These are phyloP conservation scores for Pseudopleuronectes americanus DNA, from an alignment of 2,797 vertebrate genomes.

Conservation along the genomic window DNA sequence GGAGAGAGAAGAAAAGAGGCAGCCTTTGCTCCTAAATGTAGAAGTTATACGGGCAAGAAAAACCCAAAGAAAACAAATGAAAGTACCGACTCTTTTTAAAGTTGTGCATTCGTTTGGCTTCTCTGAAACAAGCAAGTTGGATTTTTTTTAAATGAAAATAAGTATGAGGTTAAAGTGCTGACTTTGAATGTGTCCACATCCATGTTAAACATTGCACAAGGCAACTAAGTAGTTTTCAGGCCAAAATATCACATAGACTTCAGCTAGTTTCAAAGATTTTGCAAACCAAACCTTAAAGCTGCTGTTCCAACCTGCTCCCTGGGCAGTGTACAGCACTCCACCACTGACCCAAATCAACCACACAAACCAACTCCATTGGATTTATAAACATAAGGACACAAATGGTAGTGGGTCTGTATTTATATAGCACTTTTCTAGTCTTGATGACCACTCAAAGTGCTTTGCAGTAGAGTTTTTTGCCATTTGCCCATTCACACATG, in stretches of 20 bases:
- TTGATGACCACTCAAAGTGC: no score
- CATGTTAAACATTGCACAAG: conserved; percentile 36
- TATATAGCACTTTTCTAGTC: no score
- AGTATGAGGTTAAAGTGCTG: conserved; percentile 38
- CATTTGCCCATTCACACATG: no score
- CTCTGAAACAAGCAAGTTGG: background rate
- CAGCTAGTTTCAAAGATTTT: background rate
- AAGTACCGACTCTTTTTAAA: background rate
- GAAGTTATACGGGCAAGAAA: conserved; percentile 1
- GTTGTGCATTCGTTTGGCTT: conserved; percentile 9
- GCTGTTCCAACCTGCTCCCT: background rate
- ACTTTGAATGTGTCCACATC: conserved; percentile 29
- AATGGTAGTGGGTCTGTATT: no score
- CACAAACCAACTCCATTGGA: background rate
- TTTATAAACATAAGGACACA: background rate
- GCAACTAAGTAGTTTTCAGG: conserved; percentile 1
- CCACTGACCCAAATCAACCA: background rate
- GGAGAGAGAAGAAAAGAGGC: background rate
- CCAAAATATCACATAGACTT: conserved; percentile 8
- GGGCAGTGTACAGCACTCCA: background rate
- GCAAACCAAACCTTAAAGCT: background rate
- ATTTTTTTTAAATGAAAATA: conserved; percentile 37
- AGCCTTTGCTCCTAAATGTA: background rate
- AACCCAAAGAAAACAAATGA: background rate
- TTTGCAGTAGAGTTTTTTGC: no score